These are phyloP conservation scores for Sesia bembeciformis DNA, from an alignment of 2,888 invertebrate genomes.

Conservation along the genomic window DNA sequence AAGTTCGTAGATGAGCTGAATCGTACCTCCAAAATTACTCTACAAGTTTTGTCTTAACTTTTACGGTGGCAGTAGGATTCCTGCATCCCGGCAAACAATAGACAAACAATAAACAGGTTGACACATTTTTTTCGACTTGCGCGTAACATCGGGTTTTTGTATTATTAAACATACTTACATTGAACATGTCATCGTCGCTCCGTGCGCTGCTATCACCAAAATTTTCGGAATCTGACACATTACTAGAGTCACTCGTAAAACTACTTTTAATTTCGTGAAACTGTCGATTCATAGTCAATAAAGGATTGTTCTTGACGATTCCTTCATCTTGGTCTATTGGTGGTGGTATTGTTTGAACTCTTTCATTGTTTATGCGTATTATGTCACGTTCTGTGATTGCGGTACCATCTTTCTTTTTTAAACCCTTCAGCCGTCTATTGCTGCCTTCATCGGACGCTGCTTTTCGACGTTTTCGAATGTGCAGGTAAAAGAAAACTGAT, in stretches of 20 bases:
- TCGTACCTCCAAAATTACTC: no score
- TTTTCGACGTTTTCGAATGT: constrained; percentile 79
- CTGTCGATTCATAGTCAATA: constrained; percentile 76
- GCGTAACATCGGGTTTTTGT: no score
- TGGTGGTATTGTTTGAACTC: constrained; percentile 43
- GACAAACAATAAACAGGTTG: no score
- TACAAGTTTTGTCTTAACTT: no score
- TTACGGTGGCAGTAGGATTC: no score
- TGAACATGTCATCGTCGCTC: constrained; percentile 44
- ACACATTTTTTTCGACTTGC: no score
- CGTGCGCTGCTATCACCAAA: constrained; percentile 54
- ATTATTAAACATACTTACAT: constrained; percentile 27
- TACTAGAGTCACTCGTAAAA: constrained; percentile 71
- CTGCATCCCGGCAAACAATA: no score
- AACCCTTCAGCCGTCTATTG: constrained; percentile 44
- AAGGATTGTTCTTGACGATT: constrained; percentile 85
- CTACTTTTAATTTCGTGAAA: constrained; percentile 65
- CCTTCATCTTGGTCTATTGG: constrained; percentile 78
- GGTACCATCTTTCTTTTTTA: constrained; percentile 57
- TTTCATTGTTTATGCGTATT: constrained; percentile 57
- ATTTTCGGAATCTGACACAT: constrained; percentile 79
- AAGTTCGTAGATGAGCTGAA: no score
- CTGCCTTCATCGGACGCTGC: constrained; percentile 60
- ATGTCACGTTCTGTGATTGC: constrained; percentile 60
- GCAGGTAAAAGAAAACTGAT: constrained; percentile 87